Percentiles rank a stretch among this genome's conserved stretches.
These are phyloP conservation scores for Sclerodermus sp. DNA, from an alignment of 2,888 invertebrate genomes.

Conservation along the genomic window DNA sequence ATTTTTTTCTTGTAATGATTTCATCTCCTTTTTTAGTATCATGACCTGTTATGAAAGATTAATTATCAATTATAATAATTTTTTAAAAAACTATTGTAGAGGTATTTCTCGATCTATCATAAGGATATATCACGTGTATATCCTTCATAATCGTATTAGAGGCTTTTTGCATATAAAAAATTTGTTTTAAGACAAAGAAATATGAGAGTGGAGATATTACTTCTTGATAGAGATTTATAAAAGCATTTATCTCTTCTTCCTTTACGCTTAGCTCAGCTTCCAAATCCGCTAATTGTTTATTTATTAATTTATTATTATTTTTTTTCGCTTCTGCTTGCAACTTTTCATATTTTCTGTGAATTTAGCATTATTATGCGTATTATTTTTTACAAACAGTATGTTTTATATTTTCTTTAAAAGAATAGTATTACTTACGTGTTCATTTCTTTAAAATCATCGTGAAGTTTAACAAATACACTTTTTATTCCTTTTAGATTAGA, in stretches of 20 bases:
- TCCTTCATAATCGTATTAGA: too few relatives aligned
- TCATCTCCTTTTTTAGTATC: constrained; percentile 46
- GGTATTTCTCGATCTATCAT: too few relatives aligned
- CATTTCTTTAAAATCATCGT: constrained; percentile 46
- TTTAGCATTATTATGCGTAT: neutral
- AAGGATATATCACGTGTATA: too few relatives aligned
- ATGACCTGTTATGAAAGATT: constrained; percentile 34
- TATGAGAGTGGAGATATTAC: constrained; percentile 34
- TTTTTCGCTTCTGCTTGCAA: constrained; percentile 36
- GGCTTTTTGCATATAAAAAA: too few relatives aligned
- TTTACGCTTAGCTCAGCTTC: constrained; percentile 43
- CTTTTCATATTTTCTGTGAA: constrained; percentile 43
- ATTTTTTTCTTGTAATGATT: constrained; percentile 38
- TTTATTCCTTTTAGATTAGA: constrained; percentile 30
- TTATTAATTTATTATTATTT: constrained; percentile 30
- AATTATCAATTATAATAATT: neutral
- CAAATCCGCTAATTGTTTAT: constrained; percentile 34
- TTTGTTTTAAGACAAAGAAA: too few relatives aligned
- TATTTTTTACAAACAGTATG: neutral
- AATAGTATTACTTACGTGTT: constrained; percentile 29
- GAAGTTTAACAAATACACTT: constrained; percentile 39
- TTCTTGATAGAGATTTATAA: constrained; percentile 48
- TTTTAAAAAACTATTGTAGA: constrained; percentile 4
- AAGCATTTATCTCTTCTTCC: constrained; percentile 49
- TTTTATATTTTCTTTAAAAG: neutral